These are phyloP conservation scores for Meloidogyne floridensis DNA, from an alignment of 1,140 invertebrate genomes.

Conservation along the genomic window DNA sequence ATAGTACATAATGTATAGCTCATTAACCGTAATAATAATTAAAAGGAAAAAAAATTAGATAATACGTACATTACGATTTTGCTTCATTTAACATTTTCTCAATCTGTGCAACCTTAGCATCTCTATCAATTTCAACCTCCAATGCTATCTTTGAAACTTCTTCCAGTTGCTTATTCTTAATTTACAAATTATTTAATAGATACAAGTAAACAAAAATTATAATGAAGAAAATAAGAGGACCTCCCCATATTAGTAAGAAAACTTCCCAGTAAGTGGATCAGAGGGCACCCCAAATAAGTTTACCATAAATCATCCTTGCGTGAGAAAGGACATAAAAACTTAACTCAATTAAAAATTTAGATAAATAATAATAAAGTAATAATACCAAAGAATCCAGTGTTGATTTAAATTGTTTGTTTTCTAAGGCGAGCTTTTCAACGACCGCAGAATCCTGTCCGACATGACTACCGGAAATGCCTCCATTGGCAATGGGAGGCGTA, in stretches of 20 bases:
- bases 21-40: not conserved
- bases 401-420: conserved; percentile 7
- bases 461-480: not conserved
- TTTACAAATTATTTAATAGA: not conserved
- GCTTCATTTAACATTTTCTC: not conserved
- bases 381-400: conserved; percentile 7
- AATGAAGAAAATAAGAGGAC: not conserved
- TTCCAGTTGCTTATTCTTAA: conserved; percentile 29
- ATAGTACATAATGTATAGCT: not conserved
- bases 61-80: not conserved
- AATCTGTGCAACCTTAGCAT: conserved; percentile 10
- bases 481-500: not conserved
- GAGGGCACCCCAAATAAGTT: no score
- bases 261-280: no score
- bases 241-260: no score
- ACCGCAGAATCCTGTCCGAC: not conserved
- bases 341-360: no score
- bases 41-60: not conserved
- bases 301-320: no score
- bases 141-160: conserved; percentile 21
- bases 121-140: conserved; percentile 20
- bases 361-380: no score
- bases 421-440: conserved; percentile 9
- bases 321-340: no score
- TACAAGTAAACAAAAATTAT: not conserved